Evolutionary conservation across 2,113 vertebrate species (phyloP), one percentile per base, ranked within the genome.

Genomic region (Nasalis larvatus): DNA sequence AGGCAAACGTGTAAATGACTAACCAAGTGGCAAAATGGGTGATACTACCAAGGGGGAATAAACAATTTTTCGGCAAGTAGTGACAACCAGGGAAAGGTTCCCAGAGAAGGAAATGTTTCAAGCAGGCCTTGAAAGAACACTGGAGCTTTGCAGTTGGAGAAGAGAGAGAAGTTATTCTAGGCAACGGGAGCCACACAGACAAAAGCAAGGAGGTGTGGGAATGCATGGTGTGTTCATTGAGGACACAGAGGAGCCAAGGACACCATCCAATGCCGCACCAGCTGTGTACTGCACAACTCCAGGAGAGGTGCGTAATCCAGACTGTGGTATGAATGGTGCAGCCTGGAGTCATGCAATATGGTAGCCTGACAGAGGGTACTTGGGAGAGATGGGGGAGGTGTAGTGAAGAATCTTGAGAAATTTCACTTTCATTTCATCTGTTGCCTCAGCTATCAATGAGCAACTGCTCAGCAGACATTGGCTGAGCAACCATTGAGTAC

Each of bases 311-410:
- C 18, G 11, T 14, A 13, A 23, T 25, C 3, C 49, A 54, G 86
- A 12, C 37, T 21, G n/a, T 40, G 56, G 16, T 8, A 1, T 14
- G 80, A 78, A 37, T 6, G 30, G 30, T 6, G 5, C 27, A 58
- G 83, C 66, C 63, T 32, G 37, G 71, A 23, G 23, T 6, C 1
- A 9, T 52, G 82, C 40, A 54, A 17, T 3, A 1, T 14, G 56
- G 68, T 0, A 0, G 40, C n/a, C 25, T 9, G 17, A 6, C 0
- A 23, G 42, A n/a, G 2, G 0, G 45, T 14, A 3, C 6, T 1
- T 10, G 80, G 73, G 60, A 37, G 11, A 40, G 4, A 4, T 0
- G 14, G 35, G 69, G 78, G 60, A 49, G 11, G 45, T 4, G 7
- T 0, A 18, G 27, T 1, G 13, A 91, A 49, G 20, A 58, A 16